phyloP scores from a whole-genome alignment of 2,888 invertebrate genomes.

The Sepiola atlantica region DNA sequence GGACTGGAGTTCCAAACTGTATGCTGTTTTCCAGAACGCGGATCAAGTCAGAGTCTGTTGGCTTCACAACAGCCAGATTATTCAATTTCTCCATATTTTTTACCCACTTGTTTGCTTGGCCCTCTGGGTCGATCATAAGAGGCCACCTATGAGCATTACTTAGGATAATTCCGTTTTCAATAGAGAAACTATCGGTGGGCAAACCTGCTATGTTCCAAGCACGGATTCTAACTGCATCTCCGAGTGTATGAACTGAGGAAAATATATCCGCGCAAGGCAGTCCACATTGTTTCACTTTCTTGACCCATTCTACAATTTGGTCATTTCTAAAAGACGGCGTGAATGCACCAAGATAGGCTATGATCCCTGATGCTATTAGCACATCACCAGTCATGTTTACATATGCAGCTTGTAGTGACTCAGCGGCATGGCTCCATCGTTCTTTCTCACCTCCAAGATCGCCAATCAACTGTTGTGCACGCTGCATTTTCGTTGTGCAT shows the following conservation, averaged over 20 bases:
- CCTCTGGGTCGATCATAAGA: conserved; percentile 69
- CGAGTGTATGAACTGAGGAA: conserved; percentile 77
- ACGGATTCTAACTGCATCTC: conserved; percentile 70
- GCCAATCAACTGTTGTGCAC: conserved; percentile 71
- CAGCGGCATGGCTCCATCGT: conserved; percentile 65
- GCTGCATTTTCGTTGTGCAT: conserved; percentile 68
- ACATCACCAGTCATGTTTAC: conserved; percentile 79
- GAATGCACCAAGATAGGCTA: conserved; percentile 70
- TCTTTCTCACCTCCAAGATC: conserved; percentile 72
- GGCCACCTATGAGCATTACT: conserved; percentile 70
- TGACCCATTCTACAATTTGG: conserved; percentile 83
- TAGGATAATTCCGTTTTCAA: conserved; percentile 73
- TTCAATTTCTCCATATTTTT: conserved; percentile 91
- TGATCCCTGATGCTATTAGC: conserved; percentile 76
- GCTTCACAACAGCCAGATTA: conserved; percentile 84
- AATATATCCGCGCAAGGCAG: conserved; percentile 85
- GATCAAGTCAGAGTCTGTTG: conserved; percentile 86
- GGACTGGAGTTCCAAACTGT: conserved; percentile 72
- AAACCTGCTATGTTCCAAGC: conserved; percentile 73
- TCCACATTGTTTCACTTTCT: conserved; percentile 80
- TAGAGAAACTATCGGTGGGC: conserved; percentile 73
- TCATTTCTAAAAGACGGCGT: conserved; percentile 66
- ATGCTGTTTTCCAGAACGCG: conserved; percentile 71
- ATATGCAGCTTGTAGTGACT: conserved; percentile 58
- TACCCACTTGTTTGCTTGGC: conserved; percentile 91